A percentile compares a stretch with the other conserved stretches of the same genome.
These are phyloP conservation scores for Hephaestus fuliginosus DNA, from an alignment of 2,797 vertebrate species.

Conservation along the genomic window DNA sequence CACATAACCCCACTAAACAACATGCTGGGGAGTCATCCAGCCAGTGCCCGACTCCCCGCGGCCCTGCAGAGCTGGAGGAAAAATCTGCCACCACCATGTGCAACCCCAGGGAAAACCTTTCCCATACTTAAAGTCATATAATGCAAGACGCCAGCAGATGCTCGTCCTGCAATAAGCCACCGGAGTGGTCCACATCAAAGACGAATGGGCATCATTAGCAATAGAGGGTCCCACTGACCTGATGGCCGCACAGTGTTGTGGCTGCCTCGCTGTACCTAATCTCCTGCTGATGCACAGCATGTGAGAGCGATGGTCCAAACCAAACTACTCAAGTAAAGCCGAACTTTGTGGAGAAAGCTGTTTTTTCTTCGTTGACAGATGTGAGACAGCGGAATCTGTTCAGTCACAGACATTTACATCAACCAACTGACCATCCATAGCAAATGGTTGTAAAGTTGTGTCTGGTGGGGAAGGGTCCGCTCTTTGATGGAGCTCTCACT, in stretches of 20 bases:
- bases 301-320: neutral
- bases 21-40: slow-evolving; percentile 60
- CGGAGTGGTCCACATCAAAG: neutral
- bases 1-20: slow-evolving; percentile 65
- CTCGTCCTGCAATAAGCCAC: neutral
- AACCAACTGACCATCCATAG: neutral
- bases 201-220: neutral
- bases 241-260: neutral
- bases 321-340: neutral
- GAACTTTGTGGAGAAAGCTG: neutral
- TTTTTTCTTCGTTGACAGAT: neutral
- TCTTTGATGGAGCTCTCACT: neutral
- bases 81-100: slow-evolving; percentile 51
- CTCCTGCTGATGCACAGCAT: neutral
- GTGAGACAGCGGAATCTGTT: slow-evolving; percentile 13
- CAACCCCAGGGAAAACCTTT: slow-evolving; percentile 16
- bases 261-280: neutral
- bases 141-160: neutral
- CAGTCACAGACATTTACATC: neutral
- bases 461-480: neutral
- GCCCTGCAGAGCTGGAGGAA: slow-evolving; percentile 40
- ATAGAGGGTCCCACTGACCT: neutral
- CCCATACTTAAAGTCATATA: slow-evolving; percentile 5
- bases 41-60: slow-evolving; percentile 44
- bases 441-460: neutral